Evolutionary conservation across 2,797 vertebrate genomes (phyloP).

Genomic region (Peromyscus aztecus): DNA sequence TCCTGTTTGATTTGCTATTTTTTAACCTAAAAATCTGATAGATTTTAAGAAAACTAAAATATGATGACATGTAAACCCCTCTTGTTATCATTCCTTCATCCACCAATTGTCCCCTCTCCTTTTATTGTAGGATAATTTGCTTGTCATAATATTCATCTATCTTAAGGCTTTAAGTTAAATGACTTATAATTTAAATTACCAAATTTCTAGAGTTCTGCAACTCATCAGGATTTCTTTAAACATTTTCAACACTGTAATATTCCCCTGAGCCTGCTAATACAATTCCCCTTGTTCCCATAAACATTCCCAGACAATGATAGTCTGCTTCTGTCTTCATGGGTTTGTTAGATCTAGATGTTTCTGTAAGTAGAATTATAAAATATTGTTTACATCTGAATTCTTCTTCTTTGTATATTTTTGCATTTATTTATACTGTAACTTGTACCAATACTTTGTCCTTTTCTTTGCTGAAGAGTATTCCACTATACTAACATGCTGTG

Average conservation of each 20-base stretch:
- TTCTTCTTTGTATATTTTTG: not conserved
- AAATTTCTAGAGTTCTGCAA: not conserved
- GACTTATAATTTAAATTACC: not conserved
- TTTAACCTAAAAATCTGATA: constrained; percentile 46
- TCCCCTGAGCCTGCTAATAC: fast-evolving
- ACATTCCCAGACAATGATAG: not conserved
- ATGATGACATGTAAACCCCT: not conserved
- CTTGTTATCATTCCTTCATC: not conserved
- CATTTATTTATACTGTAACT: not conserved
- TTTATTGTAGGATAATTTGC: constrained; percentile 46
- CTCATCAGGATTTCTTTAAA: not conserved
- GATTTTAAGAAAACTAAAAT: constrained; percentile 38
- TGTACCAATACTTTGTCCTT: not conserved
- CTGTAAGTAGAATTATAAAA: not conserved
- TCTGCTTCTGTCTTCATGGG: not conserved
- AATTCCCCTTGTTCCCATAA: not conserved
- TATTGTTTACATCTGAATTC: not conserved
- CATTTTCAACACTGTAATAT: not conserved
- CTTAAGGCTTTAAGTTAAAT: constrained; percentile 42
- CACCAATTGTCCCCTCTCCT: not conserved
- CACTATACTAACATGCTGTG: fast-evolving
- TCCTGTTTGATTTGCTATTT: constrained; percentile 40
- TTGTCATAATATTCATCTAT: not conserved
- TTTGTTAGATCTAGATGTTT: not conserved
- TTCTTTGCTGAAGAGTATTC: not conserved